Evolutionary conservation across 1,140 invertebrate species (phyloP).

Genomic region (Caenorhabditis tropicalis): DNA sequence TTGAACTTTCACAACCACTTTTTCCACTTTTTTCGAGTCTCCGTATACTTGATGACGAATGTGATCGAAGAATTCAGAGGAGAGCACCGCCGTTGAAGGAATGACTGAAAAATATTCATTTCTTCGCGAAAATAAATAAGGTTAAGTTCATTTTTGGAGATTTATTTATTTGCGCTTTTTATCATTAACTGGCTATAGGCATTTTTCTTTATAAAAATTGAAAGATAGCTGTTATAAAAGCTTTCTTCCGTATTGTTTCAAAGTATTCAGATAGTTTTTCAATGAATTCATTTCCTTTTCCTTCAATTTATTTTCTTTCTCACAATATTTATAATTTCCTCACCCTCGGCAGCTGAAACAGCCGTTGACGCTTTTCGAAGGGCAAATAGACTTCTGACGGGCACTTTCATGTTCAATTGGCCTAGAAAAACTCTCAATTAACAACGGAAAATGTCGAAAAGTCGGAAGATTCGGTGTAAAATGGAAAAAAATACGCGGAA

Average conservation of each 20-base stretch:
- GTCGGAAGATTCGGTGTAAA: not conserved
- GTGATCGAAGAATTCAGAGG: slow-evolving; percentile 36
- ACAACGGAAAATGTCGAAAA: not conserved
- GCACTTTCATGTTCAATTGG: slow-evolving; percentile 28
- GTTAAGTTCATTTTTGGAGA: no score
- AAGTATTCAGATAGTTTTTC: no score
- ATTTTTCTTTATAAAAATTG: no score
- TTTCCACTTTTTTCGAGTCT: slow-evolving; percentile 10
- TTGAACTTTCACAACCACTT: slow-evolving; percentile 25
- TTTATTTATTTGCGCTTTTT: no score
- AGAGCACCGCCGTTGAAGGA: not conserved
- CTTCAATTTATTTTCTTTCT: not conserved
- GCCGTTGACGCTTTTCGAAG: not conserved
- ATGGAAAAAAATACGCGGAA: not conserved
- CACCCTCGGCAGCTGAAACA: not conserved
- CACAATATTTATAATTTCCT: not conserved
- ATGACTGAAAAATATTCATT: not conserved
- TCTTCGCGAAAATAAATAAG: no score
- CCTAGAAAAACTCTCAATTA: slow-evolving; percentile 5
- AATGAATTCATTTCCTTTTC: no score
- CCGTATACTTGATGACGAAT: not conserved
- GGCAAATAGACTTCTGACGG: not conserved
- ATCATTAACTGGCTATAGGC: no score
- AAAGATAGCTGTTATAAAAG: no score
- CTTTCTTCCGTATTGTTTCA: no score